Evolutionary conservation across 1,140 invertebrate species (phyloP).

Genomic region (Cotesia vestalis): DNA sequence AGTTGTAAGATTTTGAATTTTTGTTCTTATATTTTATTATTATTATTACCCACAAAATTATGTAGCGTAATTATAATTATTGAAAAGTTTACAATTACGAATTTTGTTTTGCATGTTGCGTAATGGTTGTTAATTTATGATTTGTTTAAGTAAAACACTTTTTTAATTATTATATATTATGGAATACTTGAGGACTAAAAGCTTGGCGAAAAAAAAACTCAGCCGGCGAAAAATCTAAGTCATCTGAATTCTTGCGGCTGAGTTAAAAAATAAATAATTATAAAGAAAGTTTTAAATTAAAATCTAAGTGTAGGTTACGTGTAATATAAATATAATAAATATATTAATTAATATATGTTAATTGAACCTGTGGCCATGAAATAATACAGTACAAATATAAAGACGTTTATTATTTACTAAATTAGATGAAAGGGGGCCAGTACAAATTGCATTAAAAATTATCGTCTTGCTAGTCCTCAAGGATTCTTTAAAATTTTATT

Average conservation of each 20-base stretch:
- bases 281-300: conserved; percentile 2
- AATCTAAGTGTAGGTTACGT: not conserved
- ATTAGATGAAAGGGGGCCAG: conserved; percentile 39
- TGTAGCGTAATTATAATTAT: conserved; percentile 9
- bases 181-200: conserved; percentile 4
- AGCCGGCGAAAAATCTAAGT: not conserved
- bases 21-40: no score
- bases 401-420: conserved; percentile 26
- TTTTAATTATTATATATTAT: conserved; percentile 1
- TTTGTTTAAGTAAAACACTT: conserved; percentile 41
- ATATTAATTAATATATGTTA: conserved; percentile 10
- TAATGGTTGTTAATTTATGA: conserved; percentile 64
- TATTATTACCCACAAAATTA: not conserved
- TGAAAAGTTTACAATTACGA: conserved; percentile 23
- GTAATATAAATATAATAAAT: conserved; percentile 1
- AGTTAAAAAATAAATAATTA: not conserved
- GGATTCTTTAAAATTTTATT: conserved; percentile 10
- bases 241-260: not conserved
- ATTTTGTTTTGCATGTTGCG: conserved; percentile 64
- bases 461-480: conserved; percentile 25
- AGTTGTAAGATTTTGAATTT: not conserved
- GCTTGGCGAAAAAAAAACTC: not conserved
- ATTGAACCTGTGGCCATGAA: conserved; percentile 25
- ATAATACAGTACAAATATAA: conserved; percentile 40
- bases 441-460: conserved; percentile 26